phyloP scores from a whole-genome alignment of 2,113 vertebrate species.

The Seriola quinqueradiata region DNA sequence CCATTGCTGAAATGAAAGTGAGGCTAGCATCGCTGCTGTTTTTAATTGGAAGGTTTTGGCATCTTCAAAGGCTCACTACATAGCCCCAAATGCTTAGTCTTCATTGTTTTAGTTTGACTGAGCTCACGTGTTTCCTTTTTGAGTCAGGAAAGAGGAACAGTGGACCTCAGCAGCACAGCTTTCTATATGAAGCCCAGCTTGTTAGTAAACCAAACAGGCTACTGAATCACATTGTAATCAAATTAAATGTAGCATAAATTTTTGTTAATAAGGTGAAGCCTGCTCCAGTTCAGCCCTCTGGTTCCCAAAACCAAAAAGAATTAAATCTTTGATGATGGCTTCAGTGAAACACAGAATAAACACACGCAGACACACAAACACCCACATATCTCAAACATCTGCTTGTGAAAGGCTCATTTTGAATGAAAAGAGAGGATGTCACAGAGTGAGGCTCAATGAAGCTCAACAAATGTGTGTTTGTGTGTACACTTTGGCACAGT shows the following conservation, averaged over 20 bases:
- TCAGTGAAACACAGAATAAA: constrained; percentile 65
- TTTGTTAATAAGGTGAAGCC: constrained; percentile 70
- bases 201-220: constrained; percentile 58
- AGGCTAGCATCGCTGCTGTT: not conserved
- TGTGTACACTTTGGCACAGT: constrained; percentile 49
- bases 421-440: constrained; percentile 66
- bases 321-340: constrained; percentile 64
- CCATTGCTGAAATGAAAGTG: constrained; percentile 26
- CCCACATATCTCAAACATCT: constrained; percentile 67
- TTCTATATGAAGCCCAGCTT: constrained; percentile 56
- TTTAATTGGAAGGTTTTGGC: not conserved
- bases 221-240: constrained; percentile 69
- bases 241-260: constrained; percentile 78
- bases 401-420: constrained; percentile 70
- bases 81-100: not conserved
- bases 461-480: constrained; percentile 54
- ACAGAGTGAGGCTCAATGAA: constrained; percentile 53
- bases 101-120: constrained; percentile 25
- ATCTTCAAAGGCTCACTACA: not conserved
- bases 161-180: constrained; percentile 13
- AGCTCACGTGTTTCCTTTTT: constrained; percentile 23
- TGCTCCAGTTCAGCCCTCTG: constrained; percentile 74
- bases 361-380: constrained; percentile 63
- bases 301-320: constrained; percentile 75
- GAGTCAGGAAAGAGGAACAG: constrained; percentile 16